These are phyloP conservation scores for Blera fallax DNA, from an alignment of 2,888 invertebrate species.

Conservation along the genomic window DNA sequence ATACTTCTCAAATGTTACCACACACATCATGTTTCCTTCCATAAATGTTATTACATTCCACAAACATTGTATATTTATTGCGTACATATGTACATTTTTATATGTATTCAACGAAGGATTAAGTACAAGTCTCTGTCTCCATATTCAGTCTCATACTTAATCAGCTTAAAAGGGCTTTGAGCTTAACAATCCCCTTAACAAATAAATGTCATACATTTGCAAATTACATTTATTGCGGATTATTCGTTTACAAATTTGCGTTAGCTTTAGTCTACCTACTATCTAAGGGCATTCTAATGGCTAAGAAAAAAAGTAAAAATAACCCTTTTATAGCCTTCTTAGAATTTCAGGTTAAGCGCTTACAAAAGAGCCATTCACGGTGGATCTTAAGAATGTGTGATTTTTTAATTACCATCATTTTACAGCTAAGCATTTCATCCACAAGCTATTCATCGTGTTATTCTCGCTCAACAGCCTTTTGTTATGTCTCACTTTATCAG, in stretches of 20 bases:
- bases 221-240: not conserved
- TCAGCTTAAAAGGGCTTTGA: not conserved
- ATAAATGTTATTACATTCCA: too few species aligned
- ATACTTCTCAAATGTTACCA: too few species aligned
- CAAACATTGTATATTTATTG: too few species aligned
- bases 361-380: not conserved
- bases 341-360: not conserved
- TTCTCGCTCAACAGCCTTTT: conserved; percentile 9
- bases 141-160: not conserved
- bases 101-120: not conserved
- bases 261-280: not conserved
- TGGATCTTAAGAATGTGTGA: not conserved
- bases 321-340: not conserved
- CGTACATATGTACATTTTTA: not conserved
- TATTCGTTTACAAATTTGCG: too few species aligned
- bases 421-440: not conserved
- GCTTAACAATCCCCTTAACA: not conserved
- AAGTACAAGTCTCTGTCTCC: not conserved
- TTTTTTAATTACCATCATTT: not conserved
- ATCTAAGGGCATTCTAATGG: not conserved
- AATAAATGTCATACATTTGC: not conserved
- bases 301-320: not conserved
- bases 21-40: too few species aligned
- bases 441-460: not conserved
- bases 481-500: conserved; percentile 35